A percentile compares a stretch with the other conserved stretches of the same genome.
Evolutionary conservation across 2,113 vertebrate species (phyloP).

Genomic region (Eleginops maclovinus): DNA sequence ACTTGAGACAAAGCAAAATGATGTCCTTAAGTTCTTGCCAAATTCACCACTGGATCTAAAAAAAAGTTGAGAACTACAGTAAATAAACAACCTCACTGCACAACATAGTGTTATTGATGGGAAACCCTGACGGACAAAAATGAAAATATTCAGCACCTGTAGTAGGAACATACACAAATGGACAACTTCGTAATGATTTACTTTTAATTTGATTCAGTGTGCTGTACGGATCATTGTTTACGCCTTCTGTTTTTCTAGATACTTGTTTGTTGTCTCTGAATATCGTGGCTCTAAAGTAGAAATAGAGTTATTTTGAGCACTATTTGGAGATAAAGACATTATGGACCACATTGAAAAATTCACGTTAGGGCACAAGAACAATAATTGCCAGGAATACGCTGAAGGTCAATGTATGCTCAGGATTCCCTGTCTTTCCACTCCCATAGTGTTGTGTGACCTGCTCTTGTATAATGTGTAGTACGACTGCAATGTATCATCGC

Average conservation of each 20-base stretch:
- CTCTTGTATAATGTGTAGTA: too few species aligned
- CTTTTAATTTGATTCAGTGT: too few species aligned
- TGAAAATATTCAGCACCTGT: not conserved
- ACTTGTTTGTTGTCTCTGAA: not conserved
- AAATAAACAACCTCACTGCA: not conserved
- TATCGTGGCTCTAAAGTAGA: too few species aligned
- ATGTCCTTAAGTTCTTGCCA: not conserved
- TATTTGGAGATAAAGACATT: not conserved
- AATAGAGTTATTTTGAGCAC: not conserved
- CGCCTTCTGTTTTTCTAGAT: not conserved
- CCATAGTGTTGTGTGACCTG: too few species aligned
- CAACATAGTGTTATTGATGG: not conserved
- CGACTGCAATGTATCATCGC: too few species aligned
- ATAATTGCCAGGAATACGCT: not conserved
- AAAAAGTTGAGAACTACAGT: not conserved
- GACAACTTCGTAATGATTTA: not conserved
- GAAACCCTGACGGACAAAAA: not conserved
- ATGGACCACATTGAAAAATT: not conserved
- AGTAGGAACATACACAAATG: not conserved
- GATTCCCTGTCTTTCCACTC: not conserved
- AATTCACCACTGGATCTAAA: not conserved
- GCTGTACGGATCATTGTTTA: not conserved
- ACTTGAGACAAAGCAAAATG: slow-evolving; percentile 10
- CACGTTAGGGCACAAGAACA: not conserved
- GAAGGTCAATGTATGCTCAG: not conserved